Evolutionary conservation across 2,113 vertebrate genomes (phyloP).

Genomic region (chimpanzee (Pan troglodytes)): NHGRI_mPanTro3-v2.1_pri NC_072404.2:148775501-148776000

Average conservation of each 20-base stretch:
- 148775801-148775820: slow-evolving; percentile 54
- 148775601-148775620: background rate
- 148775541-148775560: background rate
- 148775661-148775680: slow-evolving; percentile 46
- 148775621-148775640: background rate
- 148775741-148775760: slow-evolving; percentile 37
- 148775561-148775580: background rate
- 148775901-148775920: slow-evolving; percentile 60
- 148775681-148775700: slow-evolving; percentile 1
- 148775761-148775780: slow-evolving; percentile 17
- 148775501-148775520: too few relatives aligned
- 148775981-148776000: slow-evolving; percentile 46
- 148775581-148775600: background rate
- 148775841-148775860: slow-evolving; percentile 69
- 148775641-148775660: slow-evolving; percentile 10
- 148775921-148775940: slow-evolving; percentile 40
- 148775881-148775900: slow-evolving; percentile 75
- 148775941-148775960: slow-evolving; percentile 26
- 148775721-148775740: slow-evolving; percentile 48
- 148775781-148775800: slow-evolving; percentile 49
- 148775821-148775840: slow-evolving; percentile 72
- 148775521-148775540: too few relatives aligned
- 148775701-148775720: slow-evolving; percentile 32
- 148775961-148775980: slow-evolving; percentile 34
- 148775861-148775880: slow-evolving; percentile 67